Evolutionary conservation across 2,888 invertebrate genomes (phyloP), one percentile per base, ranked within the genome.

Genomic region (Eubasilissa splendida): DNA sequence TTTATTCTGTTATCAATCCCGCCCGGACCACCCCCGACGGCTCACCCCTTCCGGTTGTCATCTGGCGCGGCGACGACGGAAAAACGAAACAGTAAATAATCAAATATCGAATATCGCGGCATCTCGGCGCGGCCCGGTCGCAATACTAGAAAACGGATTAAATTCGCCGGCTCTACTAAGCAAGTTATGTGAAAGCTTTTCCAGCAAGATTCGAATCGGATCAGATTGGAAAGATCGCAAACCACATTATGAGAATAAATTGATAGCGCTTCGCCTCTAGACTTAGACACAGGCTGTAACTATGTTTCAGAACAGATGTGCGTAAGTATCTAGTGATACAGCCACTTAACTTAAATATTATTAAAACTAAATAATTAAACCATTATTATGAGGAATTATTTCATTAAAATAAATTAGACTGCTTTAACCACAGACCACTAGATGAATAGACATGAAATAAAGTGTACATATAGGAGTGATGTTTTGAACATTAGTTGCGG

Each of bases 51-150:
- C 76, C 65, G 52, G 50, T 12, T 42, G 42, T 60, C 63, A 76
- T 50, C 76, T 56, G n/a, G 60, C 65, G n/a, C 63, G 68, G 68
- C 59, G 50, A 8, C n/a, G 58, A 54, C 58, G 68, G 9, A 59
- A 77, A 73, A 65, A 75, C 58, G 66, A 75, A 65, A 33, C 42
- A 33, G 79, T 75, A 79, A 79, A 79, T 79, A 79, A 79, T 74
- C 66, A 58, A 79, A 79, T 79, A 79, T 79, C 75, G 59, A 75
- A 75, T 79, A 63, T 75, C 79, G 31, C 73, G 14, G 52, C 58
- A 54, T 74, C 66, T 31, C 12, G 52, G n/a, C 42, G 33, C 10
- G 53, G 56, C 53, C 52, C 9, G 11, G 22, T 56, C 53, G 12
- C 56, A 54, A 66, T 53, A 56, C 66, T 53, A 68, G 14, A 68